These are phyloP conservation scores for Lutjanus argentimaculatus DNA, from an alignment of 2,797 vertebrate genomes.

Conservation along the genomic window DNA sequence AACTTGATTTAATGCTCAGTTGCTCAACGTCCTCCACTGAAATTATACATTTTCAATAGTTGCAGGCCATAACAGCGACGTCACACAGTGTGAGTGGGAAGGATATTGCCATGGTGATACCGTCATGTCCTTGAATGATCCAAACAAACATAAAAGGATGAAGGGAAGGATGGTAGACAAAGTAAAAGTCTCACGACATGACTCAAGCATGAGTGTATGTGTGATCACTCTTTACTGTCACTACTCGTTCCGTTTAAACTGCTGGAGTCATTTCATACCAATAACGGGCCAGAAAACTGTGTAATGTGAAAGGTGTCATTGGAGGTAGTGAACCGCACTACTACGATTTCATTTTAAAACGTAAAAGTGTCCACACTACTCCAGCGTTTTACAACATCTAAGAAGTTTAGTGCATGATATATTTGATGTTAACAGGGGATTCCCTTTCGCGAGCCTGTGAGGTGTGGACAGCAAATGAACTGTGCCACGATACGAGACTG, in stretches of 20 bases:
- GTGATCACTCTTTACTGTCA: background rate
- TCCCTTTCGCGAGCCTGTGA: no score
- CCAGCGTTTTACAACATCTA: no score
- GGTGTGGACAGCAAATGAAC: no score
- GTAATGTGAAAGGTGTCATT: background rate
- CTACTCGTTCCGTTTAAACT: background rate
- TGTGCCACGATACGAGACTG: no score
- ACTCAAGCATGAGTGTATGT: background rate
- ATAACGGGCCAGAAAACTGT: background rate
- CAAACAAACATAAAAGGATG: slow-evolving; percentile 3
- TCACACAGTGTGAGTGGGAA: background rate
- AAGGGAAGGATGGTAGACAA: background rate
- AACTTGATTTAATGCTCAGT: background rate
- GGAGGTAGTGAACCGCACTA: background rate
- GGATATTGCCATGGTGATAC: slow-evolving; percentile 21
- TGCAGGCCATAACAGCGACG: background rate
- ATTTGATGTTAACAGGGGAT: no score
- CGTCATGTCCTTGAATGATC: background rate
- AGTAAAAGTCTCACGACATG: background rate
- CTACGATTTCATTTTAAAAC: no score
- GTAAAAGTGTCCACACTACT: no score
- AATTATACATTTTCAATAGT: background rate
- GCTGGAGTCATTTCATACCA: background rate
- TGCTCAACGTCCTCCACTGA: background rate
- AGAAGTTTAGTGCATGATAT: no score